These are phyloP conservation scores for Acheta domesticus DNA, from an alignment of 2,888 invertebrate species.

Conservation along the genomic window DNA sequence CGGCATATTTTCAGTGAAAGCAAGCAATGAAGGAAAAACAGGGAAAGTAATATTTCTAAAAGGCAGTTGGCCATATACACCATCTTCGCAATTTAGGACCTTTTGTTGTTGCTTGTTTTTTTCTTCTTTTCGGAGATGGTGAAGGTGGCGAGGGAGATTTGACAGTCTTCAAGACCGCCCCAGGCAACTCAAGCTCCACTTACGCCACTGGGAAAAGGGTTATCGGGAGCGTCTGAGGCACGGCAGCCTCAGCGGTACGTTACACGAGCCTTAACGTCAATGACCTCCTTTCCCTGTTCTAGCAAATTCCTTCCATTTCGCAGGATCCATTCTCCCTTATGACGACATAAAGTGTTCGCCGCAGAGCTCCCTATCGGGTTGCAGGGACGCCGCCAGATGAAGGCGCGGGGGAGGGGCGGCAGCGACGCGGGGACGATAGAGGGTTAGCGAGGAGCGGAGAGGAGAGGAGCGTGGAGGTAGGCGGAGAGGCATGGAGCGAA, in stretches of 20 bases:
- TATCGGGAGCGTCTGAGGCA: background rate
- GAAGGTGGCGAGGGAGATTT: too few relatives aligned
- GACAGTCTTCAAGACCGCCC: too few relatives aligned
- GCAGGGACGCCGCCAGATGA: background rate
- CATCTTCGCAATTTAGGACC: too few relatives aligned
- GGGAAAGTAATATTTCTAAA: too few relatives aligned
- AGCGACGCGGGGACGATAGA: background rate
- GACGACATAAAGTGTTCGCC: background rate
- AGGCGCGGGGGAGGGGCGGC: background rate
- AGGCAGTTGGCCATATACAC: too few relatives aligned
- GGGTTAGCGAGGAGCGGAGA: background rate
- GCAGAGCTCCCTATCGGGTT: conserved; percentile 2
- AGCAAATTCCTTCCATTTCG: conserved; percentile 4
- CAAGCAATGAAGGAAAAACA: too few relatives aligned
- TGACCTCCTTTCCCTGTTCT: background rate
- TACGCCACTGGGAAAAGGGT: too few relatives aligned
- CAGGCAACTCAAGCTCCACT: too few relatives aligned
- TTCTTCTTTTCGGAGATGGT: too few relatives aligned
- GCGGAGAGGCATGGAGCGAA: too few relatives aligned
- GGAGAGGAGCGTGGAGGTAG: background rate
- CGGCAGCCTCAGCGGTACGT: background rate
- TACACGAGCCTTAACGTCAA: background rate
- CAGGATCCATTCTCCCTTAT: background rate
- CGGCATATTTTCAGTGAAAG: too few relatives aligned
- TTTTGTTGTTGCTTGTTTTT: too few relatives aligned